These are phyloP conservation scores for Alosa sapidissima DNA, from an alignment of 2,797 vertebrate genomes.

Conservation along the genomic window DNA sequence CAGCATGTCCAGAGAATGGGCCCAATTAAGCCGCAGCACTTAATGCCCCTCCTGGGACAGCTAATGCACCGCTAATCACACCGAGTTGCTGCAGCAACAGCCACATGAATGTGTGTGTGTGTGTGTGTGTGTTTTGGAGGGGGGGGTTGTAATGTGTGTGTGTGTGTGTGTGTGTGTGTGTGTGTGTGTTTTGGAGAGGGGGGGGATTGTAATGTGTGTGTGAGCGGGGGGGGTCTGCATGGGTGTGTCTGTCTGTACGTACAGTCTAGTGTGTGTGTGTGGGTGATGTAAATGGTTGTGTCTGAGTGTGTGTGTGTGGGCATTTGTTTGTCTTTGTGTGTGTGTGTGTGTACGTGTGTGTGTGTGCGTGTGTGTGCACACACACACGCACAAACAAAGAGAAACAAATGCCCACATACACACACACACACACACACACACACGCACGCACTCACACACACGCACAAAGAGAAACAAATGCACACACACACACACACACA, in stretches of 20 bases:
- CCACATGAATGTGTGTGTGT: not conserved
- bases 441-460: too few species aligned
- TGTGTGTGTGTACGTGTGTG: not conserved
- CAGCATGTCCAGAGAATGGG: slow-evolving; percentile 34
- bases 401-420: too few species aligned
- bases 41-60: slow-evolving; percentile 51
- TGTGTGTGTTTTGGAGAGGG: too few species aligned
- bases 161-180: too few species aligned
- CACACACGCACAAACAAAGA: too few species aligned
- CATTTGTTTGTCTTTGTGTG: not conserved
- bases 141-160: too few species aligned
- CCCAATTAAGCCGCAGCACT: slow-evolving; percentile 51
- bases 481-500: too few species aligned
- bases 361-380: not conserved
- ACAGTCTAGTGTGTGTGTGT: slow-evolving; percentile 10
- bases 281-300: not conserved
- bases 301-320: not conserved
- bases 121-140: not conserved
- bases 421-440: too few species aligned
- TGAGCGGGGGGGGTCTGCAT: too few species aligned
- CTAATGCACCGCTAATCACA: slow-evolving; percentile 53
- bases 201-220: too few species aligned
- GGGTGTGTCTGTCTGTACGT: too few species aligned
- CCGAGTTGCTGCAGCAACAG: slow-evolving; percentile 27
- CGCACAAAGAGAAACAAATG: too few species aligned